A percentile compares a stretch with the other conserved stretches of the same genome.
phyloP scores from a whole-genome alignment of 2,797 vertebrate species.

The Peromyscus eremicus region DNA sequence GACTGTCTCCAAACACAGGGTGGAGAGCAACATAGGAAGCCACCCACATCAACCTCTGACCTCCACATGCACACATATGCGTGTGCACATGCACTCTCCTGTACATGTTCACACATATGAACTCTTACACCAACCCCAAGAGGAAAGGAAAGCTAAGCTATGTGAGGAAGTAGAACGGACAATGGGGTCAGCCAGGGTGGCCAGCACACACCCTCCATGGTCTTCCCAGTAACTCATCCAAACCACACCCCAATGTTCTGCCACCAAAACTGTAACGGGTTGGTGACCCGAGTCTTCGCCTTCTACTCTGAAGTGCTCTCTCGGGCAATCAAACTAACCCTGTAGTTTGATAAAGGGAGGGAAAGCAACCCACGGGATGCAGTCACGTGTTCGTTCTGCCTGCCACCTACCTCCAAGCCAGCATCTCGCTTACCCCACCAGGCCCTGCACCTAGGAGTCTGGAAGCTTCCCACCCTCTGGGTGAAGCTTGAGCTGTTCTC shows the following conservation, averaged over 20 bases:
- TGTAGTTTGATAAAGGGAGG: not conserved
- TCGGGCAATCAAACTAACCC: not conserved
- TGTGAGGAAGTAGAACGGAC: not conserved
- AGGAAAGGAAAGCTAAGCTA: not conserved
- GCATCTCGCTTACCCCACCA: not conserved
- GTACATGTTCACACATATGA: not conserved
- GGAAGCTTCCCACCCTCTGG: not conserved
- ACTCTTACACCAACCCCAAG: not conserved
- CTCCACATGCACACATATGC: not conserved
- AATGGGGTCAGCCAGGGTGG: not conserved
- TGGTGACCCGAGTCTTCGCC: not conserved
- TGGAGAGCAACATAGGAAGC: not conserved
- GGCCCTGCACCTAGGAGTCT: not conserved
- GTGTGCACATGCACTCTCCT: too few relatives aligned
- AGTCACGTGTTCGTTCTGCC: not conserved
- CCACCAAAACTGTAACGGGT: accelerated
- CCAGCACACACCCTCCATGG: accelerated
- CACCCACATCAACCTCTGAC: not conserved
- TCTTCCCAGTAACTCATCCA: not conserved
- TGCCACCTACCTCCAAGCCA: not conserved
- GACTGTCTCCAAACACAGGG: not conserved
- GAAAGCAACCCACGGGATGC: accelerated
- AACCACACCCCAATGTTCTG: not conserved
- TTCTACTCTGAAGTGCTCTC: not conserved
- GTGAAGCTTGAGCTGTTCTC: not conserved